These are phyloP conservation scores for Rhagonycha lutea DNA, from an alignment of 2,888 invertebrate species.

Conservation along the genomic window DNA sequence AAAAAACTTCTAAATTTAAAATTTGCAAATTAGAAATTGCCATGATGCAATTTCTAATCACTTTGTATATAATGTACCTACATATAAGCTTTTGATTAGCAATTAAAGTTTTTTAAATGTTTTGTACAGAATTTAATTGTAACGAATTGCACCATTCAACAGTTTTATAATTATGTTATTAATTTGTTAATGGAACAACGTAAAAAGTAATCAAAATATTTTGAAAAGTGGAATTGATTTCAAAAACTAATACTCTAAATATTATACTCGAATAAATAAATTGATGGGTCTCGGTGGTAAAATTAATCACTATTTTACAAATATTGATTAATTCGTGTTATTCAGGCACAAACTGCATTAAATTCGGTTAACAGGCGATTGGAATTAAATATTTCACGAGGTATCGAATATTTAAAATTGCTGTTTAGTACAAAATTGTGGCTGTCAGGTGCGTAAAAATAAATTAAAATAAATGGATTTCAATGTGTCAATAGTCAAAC, in stretches of 20 bases:
- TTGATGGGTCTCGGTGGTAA: neutral
- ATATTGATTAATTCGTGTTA: neutral
- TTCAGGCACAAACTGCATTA: neutral
- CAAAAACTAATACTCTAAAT: neutral
- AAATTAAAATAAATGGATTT: neutral
- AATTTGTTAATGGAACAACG: neutral
- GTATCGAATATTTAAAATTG: neutral
- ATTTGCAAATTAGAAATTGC: too few species aligned
- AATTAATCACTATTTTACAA: neutral
- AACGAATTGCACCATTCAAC: too few species aligned
- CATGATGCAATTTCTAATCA: too few species aligned
- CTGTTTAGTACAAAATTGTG: neutral
- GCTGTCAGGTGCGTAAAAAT: neutral
- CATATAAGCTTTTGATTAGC: too few species aligned
- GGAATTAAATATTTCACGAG: neutral
- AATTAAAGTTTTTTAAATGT: too few species aligned
- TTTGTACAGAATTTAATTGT: too few species aligned
- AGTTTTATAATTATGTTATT: too few species aligned
- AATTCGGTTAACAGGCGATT: too few species aligned
- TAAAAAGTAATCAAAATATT: neutral
- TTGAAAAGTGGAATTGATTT: neutral
- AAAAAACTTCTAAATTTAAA: too few species aligned
- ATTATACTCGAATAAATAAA: neutral
- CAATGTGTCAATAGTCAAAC: neutral
- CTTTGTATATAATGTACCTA: too few species aligned